These are phyloP conservation scores for Zapornia atra DNA, from an alignment of 2,113 vertebrate species.

Conservation along the genomic window DNA sequence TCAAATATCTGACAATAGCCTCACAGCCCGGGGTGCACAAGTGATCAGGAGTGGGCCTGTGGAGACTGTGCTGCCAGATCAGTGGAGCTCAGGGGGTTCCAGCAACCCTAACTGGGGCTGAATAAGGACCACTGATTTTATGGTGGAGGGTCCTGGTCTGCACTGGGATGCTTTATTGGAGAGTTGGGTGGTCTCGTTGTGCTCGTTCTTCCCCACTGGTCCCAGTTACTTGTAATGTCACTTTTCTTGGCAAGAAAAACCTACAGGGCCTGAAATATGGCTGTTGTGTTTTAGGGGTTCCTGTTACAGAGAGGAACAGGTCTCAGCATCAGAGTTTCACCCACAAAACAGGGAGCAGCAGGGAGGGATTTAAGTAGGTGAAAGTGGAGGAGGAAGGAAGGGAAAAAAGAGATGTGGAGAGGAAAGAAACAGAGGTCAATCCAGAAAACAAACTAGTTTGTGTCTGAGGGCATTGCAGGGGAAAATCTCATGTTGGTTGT, in stretches of 20 bases:
- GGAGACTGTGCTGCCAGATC: not conserved
- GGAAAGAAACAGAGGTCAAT: not conserved
- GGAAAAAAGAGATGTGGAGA: not conserved
- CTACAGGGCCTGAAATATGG: not conserved
- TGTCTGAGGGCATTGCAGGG: not conserved
- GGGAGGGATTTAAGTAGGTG: not conserved
- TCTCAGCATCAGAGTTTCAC: not conserved
- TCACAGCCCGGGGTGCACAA: not conserved
- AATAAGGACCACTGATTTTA: not conserved
- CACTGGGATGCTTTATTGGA: not conserved
- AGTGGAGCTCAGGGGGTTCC: not conserved
- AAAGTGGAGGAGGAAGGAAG: not conserved
- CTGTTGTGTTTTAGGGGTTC: not conserved
- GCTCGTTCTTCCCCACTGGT: not conserved
- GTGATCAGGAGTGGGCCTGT: not conserved
- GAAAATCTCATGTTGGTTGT: not conserved
- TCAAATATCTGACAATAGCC: constrained; percentile 50
- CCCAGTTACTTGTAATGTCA: not conserved
- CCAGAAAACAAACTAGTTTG: not conserved
- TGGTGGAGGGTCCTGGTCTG: not conserved
- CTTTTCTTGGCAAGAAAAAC: constrained; percentile 8
- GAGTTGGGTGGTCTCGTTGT: not conserved
- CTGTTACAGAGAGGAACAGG: not conserved
- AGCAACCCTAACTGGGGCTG: not conserved
- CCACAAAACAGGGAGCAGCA: rapidly evolving